Conservation (phyloP, 2,888 invertebrate species). For the Rhogogaster chlorosoma region DNA sequence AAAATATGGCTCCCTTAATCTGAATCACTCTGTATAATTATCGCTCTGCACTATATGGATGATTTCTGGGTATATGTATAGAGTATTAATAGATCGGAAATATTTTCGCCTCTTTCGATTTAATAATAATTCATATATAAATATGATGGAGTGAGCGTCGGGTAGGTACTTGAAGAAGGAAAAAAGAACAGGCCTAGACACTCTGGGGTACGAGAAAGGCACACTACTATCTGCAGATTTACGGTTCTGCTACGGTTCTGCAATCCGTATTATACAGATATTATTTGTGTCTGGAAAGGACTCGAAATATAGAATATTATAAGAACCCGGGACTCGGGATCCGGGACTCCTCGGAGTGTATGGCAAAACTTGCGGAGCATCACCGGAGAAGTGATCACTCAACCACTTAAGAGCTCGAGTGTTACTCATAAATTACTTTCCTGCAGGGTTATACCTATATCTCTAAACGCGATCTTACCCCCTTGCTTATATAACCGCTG, state of each 20-base stretch:
- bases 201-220: background rate
- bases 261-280: background rate
- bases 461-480: background rate
- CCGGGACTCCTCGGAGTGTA: background rate
- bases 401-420: conserved; percentile 39
- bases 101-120: background rate
- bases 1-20: too few species aligned
- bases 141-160: background rate
- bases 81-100: background rate
- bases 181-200: background rate
- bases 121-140: background rate
- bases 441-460: background rate
- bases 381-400: conserved; percentile 40
- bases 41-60: too few species aligned
- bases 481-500: background rate
- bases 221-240: background rate
- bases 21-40: too few species aligned
- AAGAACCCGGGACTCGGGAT: background rate
- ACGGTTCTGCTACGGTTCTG: background rate
- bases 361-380: conserved; percentile 34
- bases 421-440: conserved; percentile 40
- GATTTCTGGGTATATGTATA: too few species aligned
- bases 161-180: background rate
- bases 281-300: background rate
- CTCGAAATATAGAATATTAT: background rate